Evolutionary conservation across 2,888 invertebrate species (phyloP).

Genomic region (Clepsis dumicolana): DNA sequence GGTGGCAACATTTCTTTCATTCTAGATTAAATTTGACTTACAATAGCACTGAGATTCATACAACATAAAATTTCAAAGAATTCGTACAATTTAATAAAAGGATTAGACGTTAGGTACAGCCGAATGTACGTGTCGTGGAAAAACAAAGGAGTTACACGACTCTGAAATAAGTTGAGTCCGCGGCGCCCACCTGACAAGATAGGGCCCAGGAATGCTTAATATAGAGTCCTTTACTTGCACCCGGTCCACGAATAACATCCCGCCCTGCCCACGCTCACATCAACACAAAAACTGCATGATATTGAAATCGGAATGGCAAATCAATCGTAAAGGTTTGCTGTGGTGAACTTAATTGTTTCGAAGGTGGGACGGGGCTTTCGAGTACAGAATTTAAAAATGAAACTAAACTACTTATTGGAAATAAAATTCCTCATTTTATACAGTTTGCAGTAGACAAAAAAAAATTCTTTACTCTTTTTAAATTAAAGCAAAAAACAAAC

Average conservation of each 20-base stretch:
- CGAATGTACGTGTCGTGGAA: conserved; percentile 66
- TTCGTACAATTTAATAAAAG: conserved; percentile 74
- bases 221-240: conserved; percentile 83
- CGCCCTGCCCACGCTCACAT: conserved; percentile 58
- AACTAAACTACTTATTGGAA: background rate
- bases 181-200: conserved; percentile 78
- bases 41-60: background rate
- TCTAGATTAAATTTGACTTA: background rate
- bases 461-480: no score
- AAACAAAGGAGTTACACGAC: conserved; percentile 77
- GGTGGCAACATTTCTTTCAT: no score
- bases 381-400: background rate
- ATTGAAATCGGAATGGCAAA: conserved; percentile 46
- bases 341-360: background rate
- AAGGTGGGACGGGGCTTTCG: background rate
- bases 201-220: conserved; percentile 84
- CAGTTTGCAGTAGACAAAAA: no score
- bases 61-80: background rate
- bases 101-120: conserved; percentile 70
- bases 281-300: conserved; percentile 55
- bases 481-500: no score
- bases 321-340: background rate
- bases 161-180: conserved; percentile 80
- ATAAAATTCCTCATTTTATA: no score
- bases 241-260: conserved; percentile 80